phyloP scores from a whole-genome alignment of 2,113 vertebrate species.

The Marcusenius ussheri region DNA sequence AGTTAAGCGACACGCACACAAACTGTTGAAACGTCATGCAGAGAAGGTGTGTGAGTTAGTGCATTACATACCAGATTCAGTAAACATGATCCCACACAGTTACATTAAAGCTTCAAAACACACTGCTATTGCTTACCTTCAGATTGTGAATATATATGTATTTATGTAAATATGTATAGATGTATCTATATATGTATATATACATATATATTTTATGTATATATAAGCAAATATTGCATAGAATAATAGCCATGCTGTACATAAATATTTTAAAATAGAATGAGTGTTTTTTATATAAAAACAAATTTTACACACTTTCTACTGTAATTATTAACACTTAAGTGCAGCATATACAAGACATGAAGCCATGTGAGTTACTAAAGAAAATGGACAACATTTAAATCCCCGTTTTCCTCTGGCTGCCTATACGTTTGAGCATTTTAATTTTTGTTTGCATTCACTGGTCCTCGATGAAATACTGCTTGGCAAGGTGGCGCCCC shows the following conservation, averaged over 20 bases:
- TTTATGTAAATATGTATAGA: constrained; percentile 6
- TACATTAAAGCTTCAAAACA: constrained; percentile 70
- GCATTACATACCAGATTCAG: constrained; percentile 70
- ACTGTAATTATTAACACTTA: constrained; percentile 74
- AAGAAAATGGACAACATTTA: constrained; percentile 56
- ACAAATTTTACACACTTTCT: constrained; percentile 67
- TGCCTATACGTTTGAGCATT: constrained; percentile 55
- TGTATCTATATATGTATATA: constrained; percentile 25
- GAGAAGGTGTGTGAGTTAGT: constrained; percentile 85
- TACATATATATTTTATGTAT: constrained; percentile 26
- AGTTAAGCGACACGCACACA: constrained; percentile 69
- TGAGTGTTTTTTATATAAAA: constrained; percentile 48
- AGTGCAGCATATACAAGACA: constrained; percentile 80
- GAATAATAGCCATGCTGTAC: constrained; percentile 95
- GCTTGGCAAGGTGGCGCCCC: constrained; percentile 52
- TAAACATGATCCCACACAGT: constrained; percentile 69
- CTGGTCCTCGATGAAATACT: constrained; percentile 61
- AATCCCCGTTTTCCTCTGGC: constrained; percentile 49
- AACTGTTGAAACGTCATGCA: constrained; percentile 74
- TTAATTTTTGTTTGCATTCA: constrained; percentile 46
- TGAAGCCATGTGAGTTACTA: constrained; percentile 74
- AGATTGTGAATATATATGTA: constrained; percentile 66
- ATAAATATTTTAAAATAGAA: constrained; percentile 73
- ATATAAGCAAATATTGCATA: constrained; percentile 91
- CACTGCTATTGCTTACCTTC: constrained; percentile 66